Base-by-base conservation (phyloP, 2,113 vertebrate genomes). In the Rutilus rutilus region DNA sequence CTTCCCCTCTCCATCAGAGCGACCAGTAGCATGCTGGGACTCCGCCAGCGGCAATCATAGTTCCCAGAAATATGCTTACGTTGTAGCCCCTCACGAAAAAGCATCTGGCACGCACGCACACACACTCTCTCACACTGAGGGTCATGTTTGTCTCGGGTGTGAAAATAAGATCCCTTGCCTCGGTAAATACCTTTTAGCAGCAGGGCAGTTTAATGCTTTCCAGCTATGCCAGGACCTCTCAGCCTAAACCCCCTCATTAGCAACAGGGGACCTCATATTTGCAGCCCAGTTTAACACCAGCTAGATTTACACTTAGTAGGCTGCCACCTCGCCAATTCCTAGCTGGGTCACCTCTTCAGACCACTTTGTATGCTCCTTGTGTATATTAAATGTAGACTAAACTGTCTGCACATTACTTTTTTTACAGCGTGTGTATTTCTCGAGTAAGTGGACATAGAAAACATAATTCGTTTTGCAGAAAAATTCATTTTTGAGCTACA, bases 91-190 rank as follows among this genome's bases (percentile, higher is more conserved):
- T 93, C 90, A 93, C 92, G 93, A 91, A 94, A 90, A 90, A 94
- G 94, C 93, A 96, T 95, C 95, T 95, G 94, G 92, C 93, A 89
- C 90, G 87, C 82, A 59, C 65, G 65, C 91, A 89, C 86, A 83
- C 85, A 81, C 65, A 79, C 79, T 23, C 65, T 21, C 67, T 39
- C 87, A 74, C 85, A 81, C 76, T 76, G 84, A 94, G 96, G 95
- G 95, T 96, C 95, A 83, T 88, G 88, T 94, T 94, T 88, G 90
- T 95, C 86, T 85, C 21, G 84, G 87, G 95, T 94, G 95, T 96
- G 96, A 95, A 96, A 96, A 96, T 92, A 94, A 93, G 93, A 95
- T 96, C 93, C 92, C 91, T 92, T 59, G 86, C 94, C 91, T 95
- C 88, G 88, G 93, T 96, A 92, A 93, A 94, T 90, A 92, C 93